Base-by-base conservation (phyloP, 2,797 vertebrate genomes). In the Lepus townsendii region DNA sequence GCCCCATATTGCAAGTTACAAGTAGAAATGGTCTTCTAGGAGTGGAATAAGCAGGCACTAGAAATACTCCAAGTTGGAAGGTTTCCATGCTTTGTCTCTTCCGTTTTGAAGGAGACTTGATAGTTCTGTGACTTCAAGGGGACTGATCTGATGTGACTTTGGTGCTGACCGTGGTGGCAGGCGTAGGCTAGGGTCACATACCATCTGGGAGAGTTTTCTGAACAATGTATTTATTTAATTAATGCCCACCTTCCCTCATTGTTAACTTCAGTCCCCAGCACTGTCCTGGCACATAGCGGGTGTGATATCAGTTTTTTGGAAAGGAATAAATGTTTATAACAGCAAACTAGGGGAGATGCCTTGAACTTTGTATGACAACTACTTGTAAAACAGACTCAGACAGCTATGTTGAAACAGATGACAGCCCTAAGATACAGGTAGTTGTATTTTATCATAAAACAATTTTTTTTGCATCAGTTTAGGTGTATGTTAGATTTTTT, bases 241-340 rank as follows among this genome's bases (percentile, higher is more conserved):
- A 19, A 80, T 62, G 3, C 4, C 12, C 16, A 57, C 8, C 9
- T 76, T 90, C 4, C 63, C 13, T 71, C 3, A 24, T 17, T 60
- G 35, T 73, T 62, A 66, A 32, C 1, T 1, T 75, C 63, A 62
- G 10, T 57, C 47, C 5, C 14, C 26, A 78, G 71, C 1, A 32
- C 30, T 86, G 30, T 83, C 10, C 75, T 65, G n/a, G 1, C 17
- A 84, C 63, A n/a, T n/a, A 66, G n/a, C 11, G 83, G 24, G 3
- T 13, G 4, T 5, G 57, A 17, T 88, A 11, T 90, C 30, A 57
- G n/a, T 38, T 63, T 77, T 88, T 79, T 73, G 0, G 19, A 20
- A 32, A 27, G 65, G 47, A 94, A 68, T 91, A 17, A 88, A 78
- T 83, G 22, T 71, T 71, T 95, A 89, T 63, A 62, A 60, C 65